These are phyloP conservation scores for Scaptomyza caliginosa DNA, from an alignment of 2,888 invertebrate species.

Conservation along the genomic window DNA sequence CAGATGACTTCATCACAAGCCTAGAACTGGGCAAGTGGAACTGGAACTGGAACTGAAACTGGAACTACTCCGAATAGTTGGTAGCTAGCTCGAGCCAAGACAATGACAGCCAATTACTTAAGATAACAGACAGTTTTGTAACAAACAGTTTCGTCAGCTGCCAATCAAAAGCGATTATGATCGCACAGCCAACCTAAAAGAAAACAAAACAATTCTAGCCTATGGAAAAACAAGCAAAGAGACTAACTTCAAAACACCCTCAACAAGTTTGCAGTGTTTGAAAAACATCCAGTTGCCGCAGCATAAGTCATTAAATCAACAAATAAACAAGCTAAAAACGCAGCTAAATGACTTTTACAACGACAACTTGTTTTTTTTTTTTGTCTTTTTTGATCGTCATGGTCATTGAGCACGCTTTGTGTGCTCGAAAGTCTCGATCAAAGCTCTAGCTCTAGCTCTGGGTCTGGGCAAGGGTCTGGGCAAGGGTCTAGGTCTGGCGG, in stretches of 20 bases:
- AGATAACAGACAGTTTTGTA: conserved; percentile 68
- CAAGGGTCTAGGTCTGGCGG: neutral
- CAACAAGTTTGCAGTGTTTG: conserved; percentile 3
- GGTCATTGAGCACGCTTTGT: conserved; percentile 61
- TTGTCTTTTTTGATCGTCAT: conserved; percentile 65
- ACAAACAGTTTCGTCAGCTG: conserved; percentile 68
- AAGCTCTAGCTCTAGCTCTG: neutral
- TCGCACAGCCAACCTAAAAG: conserved; percentile 1
- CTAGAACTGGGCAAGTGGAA: conserved; percentile 1
- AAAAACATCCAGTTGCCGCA: conserved; percentile 11
- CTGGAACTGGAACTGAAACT: neutral
- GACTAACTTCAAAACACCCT: neutral
- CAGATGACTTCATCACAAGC: conserved; percentile 56
- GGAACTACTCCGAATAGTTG: neutral
- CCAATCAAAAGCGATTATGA: conserved; percentile 30
- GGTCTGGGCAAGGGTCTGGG: neutral
- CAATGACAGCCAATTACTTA: conserved; percentile 72
- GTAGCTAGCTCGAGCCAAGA: conserved; percentile 37
- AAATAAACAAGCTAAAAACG: conserved; percentile 58
- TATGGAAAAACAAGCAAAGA: neutral
- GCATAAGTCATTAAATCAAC: conserved; percentile 67
- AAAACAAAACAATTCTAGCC: conserved; percentile 1
- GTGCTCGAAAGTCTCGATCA: neutral
- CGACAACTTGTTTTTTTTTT: too few relatives aligned
- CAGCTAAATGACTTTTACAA: conserved; percentile 50